Percentiles rank a stretch among this genome's conserved stretches.
Conservation (phyloP, 2,888 invertebrate genomes). For the Cotesia congregata region DNA sequence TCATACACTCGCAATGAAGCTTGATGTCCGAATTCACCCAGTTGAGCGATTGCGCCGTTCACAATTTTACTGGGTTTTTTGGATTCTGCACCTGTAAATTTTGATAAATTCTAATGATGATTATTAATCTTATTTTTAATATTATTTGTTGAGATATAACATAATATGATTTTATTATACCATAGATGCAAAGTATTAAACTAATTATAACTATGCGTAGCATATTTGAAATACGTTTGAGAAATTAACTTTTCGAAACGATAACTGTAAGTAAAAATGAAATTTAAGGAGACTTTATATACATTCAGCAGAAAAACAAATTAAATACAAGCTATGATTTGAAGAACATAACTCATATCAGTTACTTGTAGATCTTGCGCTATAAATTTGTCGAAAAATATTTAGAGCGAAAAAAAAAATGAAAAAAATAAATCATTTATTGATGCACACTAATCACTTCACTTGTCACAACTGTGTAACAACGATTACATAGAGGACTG, state of each 20-base stretch:
- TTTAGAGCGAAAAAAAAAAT: neutral
- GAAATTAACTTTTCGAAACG: neutral
- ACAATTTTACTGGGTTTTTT: constrained; percentile 10
- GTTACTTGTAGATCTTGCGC: neutral
- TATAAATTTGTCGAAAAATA: neutral
- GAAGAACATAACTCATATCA: neutral
- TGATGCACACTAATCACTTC: neutral
- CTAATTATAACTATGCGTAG: neutral
- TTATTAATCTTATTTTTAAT: neutral
- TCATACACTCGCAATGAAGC: constrained; percentile 1
- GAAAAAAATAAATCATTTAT: neutral
- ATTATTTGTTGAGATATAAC: neutral
- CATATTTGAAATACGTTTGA: neutral
- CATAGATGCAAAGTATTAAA: neutral
- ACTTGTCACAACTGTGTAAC: neutral
- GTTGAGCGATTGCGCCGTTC: neutral
- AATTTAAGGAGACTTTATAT: neutral
- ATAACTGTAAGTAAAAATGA: neutral
- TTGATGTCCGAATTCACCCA: constrained; percentile 15
- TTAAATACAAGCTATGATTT: neutral
- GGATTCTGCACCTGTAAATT: neutral
- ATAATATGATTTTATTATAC: neutral
- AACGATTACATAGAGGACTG: neutral
- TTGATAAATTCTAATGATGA: neutral
- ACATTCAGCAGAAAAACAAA: neutral